Base-by-base conservation (phyloP, 1,140 invertebrate genomes). In the Philopotamus ludificatus region DNA sequence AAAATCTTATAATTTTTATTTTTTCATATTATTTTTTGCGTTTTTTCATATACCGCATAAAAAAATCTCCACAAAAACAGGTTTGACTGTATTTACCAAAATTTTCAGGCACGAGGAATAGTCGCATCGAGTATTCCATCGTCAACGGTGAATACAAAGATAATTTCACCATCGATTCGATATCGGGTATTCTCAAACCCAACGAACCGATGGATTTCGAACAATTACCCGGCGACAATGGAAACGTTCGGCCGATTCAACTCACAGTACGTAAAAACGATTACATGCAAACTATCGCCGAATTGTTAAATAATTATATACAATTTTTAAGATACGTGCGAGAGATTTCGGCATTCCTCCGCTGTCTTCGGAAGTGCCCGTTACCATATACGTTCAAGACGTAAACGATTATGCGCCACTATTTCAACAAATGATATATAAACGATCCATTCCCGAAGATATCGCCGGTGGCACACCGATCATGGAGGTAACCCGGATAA, bases 321-420 rank as follows among this genome's bases (percentile, higher is more conserved):
- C 9, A 60, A 60, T 18, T 18, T 22, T 7, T 58, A 9, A 81
- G 79, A 76, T 95, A 0, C 78, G 87, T 72, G 94, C 93, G 0
- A 82, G 85, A 18, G 94, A 97, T 75, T 84, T 86, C 66, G 94
- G 94, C 0, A 82, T 77, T 8, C 93, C 93, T 0, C 84, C 88
- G 63, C 75, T 94, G 7, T 87, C 84, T 34, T 88, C 87, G 0
- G 86, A 91, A 28, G 89, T 88, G 9, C 84, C 86, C 0, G 85
- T 96, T 0, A 84, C 85, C 0, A 84, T 97, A 60, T 93, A 92
- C 76, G 85, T 96, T 1, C 86, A 91, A 70, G 94, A 97, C 76
- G 83, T 89, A 3, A 97, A 97, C 76, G 94, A 96, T 72, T 87
- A 94, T 79, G 79, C 85, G 0, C 94, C 94, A 0, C 76, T 85